These are phyloP conservation scores for Diaperis boleti DNA, from an alignment of 2,888 invertebrate species.

Conservation along the genomic window DNA sequence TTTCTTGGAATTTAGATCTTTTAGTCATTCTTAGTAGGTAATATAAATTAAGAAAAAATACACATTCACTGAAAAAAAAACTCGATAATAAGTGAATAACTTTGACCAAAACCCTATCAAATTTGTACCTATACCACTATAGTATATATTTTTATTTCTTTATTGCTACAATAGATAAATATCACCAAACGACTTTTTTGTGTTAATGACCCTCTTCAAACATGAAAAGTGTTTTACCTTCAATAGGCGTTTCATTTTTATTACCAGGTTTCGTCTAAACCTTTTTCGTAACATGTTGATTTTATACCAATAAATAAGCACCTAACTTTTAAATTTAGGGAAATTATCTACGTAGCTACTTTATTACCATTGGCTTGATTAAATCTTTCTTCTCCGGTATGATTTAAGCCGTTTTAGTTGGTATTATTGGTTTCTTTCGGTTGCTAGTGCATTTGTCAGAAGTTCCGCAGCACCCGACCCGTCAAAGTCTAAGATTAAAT, in stretches of 20 bases:
- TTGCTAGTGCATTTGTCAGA: background rate
- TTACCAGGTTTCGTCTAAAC: background rate
- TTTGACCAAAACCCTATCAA: too few relatives aligned
- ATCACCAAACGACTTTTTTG: background rate
- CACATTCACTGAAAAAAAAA: too few relatives aligned
- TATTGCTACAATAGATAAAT: constrained; percentile 11
- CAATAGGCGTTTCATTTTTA: constrained; percentile 8
- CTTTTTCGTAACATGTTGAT: background rate
- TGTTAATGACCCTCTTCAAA: constrained; percentile 6
- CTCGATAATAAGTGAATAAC: too few relatives aligned
- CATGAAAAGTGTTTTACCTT: constrained; percentile 17
- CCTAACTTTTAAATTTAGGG: too few relatives aligned
- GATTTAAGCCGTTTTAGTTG: background rate
- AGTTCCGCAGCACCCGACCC: constrained; percentile 9
- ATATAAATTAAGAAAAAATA: too few relatives aligned
- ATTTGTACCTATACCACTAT: too few relatives aligned
- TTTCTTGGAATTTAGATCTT: too few relatives aligned
- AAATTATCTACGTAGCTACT: too few relatives aligned
- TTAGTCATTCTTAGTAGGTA: too few relatives aligned
- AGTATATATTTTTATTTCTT: background rate
- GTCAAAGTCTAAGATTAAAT: constrained; percentile 49
- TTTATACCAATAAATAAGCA: background rate
- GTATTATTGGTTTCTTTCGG: background rate
- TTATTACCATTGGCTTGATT: background rate
- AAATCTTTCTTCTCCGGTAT: background rate